These are phyloP conservation scores for Smittia aterrima DNA, from an alignment of 2,888 invertebrate genomes.

Conservation along the genomic window DNA sequence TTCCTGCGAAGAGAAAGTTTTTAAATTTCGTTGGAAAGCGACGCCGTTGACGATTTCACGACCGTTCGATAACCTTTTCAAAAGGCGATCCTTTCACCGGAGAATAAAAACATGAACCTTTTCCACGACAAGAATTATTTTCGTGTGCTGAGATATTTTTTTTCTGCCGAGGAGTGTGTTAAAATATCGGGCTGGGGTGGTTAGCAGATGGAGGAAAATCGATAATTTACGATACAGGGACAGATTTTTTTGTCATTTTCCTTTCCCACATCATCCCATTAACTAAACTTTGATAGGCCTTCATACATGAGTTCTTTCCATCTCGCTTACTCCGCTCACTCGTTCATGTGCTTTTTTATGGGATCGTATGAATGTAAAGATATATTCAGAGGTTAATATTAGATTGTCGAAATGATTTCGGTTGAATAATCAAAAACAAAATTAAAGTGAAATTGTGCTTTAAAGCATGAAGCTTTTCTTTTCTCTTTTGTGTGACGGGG, in stretches of 20 bases:
- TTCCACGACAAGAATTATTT: not conserved
- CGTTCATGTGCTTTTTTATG: not conserved
- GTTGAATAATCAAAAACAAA: slow-evolving; percentile 3
- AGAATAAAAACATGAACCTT: not conserved
- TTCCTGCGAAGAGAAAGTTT: not conserved
- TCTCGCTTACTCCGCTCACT: not conserved
- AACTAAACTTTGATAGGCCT: slow-evolving; percentile 1
- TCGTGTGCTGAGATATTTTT: not conserved
- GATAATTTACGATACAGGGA: slow-evolving; percentile 16
- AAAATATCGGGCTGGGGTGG: not conserved
- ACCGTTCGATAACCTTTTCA: not conserved
- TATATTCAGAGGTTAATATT: not conserved
- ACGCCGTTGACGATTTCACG: not conserved
- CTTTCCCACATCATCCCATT: slow-evolving; percentile 11
- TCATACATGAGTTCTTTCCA: not conserved
- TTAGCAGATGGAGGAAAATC: not conserved
- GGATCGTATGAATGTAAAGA: not conserved
- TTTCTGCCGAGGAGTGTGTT: not conserved
- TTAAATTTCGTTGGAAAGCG: not conserved
- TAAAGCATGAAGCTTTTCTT: not conserved
- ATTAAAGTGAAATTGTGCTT: not conserved
- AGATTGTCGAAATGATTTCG: not conserved
- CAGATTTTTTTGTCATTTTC: slow-evolving; percentile 18
- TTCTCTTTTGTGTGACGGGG: not conserved
- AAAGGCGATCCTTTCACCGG: not conserved